Evolutionary conservation across 2,797 vertebrate species (phyloP).

Genomic region (Cichlasoma orientale): DNA sequence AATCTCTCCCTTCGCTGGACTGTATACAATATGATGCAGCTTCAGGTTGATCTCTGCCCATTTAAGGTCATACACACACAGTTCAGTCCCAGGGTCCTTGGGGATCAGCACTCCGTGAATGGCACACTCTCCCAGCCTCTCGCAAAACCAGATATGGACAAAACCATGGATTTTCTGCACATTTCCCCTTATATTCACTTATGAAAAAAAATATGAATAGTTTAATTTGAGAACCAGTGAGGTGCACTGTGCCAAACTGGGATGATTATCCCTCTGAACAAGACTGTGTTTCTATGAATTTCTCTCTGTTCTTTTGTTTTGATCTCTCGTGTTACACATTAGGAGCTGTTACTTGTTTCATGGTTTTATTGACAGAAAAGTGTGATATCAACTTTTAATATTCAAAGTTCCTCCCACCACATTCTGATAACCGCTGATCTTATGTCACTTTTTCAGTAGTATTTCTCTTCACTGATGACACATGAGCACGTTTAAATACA

Average conservation of each 20-base stretch:
- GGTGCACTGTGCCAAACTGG: neutral
- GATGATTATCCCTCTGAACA: neutral
- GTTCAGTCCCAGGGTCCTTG: slow-evolving; percentile 51
- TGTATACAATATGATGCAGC: slow-evolving; percentile 24
- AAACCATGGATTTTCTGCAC: slow-evolving; percentile 23
- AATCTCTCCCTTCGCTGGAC: neutral
- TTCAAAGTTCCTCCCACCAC: neutral
- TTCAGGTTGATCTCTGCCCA: slow-evolving; percentile 66
- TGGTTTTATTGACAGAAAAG: neutral
- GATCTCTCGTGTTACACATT: fast-evolving
- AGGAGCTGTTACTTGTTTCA: neutral
- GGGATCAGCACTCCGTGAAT: slow-evolving; percentile 50
- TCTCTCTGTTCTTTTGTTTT: neutral
- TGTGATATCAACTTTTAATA: neutral
- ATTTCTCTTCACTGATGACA: neutral
- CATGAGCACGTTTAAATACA: neutral
- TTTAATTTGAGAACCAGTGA: neutral
- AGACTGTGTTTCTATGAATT: neutral
- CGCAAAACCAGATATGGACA: slow-evolving; percentile 52
- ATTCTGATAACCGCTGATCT: neutral
- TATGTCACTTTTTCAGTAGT: neutral
- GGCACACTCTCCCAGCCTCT: slow-evolving; percentile 48
- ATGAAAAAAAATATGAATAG: neutral
- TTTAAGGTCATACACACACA: slow-evolving; percentile 71
- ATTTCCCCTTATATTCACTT: slow-evolving; percentile 10